Base-by-base conservation (phyloP, 2,888 invertebrate species). In the Caenorhabditis uteleia region DNA sequence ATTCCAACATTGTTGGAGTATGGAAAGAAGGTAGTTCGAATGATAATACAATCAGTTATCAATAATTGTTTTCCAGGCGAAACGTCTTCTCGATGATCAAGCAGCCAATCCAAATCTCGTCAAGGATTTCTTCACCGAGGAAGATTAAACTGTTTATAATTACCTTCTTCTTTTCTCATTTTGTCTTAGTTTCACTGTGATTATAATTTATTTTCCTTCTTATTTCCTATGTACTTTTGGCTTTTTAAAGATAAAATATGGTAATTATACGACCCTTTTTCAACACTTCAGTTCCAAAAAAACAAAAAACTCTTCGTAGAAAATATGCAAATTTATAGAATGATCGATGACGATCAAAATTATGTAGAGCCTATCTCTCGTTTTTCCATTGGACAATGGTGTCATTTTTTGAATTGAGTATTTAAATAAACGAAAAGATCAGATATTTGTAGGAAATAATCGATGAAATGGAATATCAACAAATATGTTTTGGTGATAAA, bases 1-100 rank as follows among this genome's bases (percentile, higher is more conserved):
- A 62, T 77, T 27, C 77, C 77, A 16, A 76, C 77, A 2, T 48
- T 77, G 29, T 29, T 75, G 43, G 71, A 68, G 48, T 27, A 43
- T 31, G 54, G 61, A 12, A 67, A 51, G 29, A 73, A 70, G 56
- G 66, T 62, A 25, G n/a, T n/a, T n/a, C n/a, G n/a, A 49, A 46
- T n/a, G n/a, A n/a, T n/a, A n/a, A n/a, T n/a, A n/a, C n/a, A n/a
- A n/a, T n/a, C n/a, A n/a, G n/a, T n/a, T n/a, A n/a, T n/a, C n/a
- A n/a, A n/a, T 10, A 20, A 16, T n/a, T 25, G 27, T 36, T 39
- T 54, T 56, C 7, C 31, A 62, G 64, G 56, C 45, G 12, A 64
- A 64, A 43, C 64, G 68, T 25, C 68, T 70, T 33, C n/a, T 54
- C 43, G 70, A 70, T 20, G 61, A 43, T 16, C 70, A 70, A 44